Conservation (phyloP, 1,140 invertebrate genomes). For the Drosophila funebris region DNA sequence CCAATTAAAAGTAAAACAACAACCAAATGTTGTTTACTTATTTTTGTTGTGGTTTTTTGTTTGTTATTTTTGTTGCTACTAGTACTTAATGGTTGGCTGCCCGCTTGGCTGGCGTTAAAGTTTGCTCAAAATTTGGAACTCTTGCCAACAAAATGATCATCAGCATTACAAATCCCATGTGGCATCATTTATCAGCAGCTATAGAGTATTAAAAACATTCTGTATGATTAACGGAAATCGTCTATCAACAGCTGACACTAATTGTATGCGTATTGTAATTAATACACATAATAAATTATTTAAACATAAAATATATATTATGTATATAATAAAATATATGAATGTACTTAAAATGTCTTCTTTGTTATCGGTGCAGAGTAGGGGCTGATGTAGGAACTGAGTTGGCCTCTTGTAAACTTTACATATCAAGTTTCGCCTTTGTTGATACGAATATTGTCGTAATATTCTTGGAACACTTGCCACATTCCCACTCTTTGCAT, state of each 20-base stretch:
- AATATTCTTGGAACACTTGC: conserved; percentile 69
- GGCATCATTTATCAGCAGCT: not conserved
- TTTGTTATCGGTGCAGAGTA: conserved; percentile 54
- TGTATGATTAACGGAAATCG: conserved; percentile 34
- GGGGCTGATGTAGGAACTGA: not conserved
- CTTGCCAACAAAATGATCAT: not conserved
- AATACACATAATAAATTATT: conserved; percentile 75
- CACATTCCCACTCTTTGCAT: conserved; percentile 50
- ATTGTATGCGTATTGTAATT: conserved; percentile 51
- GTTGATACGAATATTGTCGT: conserved; percentile 34
- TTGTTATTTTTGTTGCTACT: conserved; percentile 17
- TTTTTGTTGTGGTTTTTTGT: conserved; percentile 1
- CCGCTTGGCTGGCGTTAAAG: not conserved
- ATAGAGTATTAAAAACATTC: not conserved
- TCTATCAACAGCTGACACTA: conserved; percentile 35
- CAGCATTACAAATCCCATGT: not conserved
- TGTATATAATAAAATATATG: conserved; percentile 21
- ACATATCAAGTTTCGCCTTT: conserved; percentile 70
- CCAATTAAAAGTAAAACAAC: conserved; percentile 25
- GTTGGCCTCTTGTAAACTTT: conserved; percentile 76
- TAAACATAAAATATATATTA: conserved; percentile 51
- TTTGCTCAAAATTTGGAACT: conserved; percentile 33
- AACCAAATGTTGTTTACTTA: conserved; percentile 37
- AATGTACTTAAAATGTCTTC: conserved; percentile 19
- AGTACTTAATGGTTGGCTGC: conserved; percentile 23